Evolutionary conservation across 2,888 invertebrate genomes (phyloP).

Genomic region (Mesorhabditis spiculigera): DNA sequence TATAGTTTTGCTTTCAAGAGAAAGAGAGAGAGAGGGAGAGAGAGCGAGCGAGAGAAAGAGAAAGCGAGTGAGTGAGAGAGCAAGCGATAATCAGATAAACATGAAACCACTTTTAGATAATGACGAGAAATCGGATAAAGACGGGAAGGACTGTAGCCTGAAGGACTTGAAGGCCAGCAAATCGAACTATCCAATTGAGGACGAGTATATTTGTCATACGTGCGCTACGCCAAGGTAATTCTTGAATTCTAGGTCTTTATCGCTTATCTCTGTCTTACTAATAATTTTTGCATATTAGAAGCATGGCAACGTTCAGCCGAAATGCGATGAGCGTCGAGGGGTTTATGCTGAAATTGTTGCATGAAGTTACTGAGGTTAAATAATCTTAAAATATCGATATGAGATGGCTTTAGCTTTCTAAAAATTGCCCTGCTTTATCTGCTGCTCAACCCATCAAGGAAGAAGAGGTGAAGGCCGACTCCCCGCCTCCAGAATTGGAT

Average conservation of each 20-base stretch:
- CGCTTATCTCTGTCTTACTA: too few relatives aligned
- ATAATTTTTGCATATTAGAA: conserved; percentile 3
- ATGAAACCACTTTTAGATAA: neutral
- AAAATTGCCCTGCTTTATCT: neutral
- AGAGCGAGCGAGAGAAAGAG: too few relatives aligned
- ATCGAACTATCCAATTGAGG: conserved; percentile 40
- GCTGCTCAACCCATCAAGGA: conserved; percentile 7
- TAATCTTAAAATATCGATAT: neutral
- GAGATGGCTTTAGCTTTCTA: conserved; percentile 20
- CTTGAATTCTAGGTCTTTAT: neutral
- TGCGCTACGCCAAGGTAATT: conserved; percentile 41
- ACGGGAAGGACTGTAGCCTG: neutral
- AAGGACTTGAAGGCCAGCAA: conserved; percentile 7
- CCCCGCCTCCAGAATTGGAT: neutral
- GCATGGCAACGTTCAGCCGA: conserved; percentile 45
- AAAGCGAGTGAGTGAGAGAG: too few relatives aligned
- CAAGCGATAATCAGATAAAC: too few relatives aligned
- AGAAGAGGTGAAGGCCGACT: conserved; percentile 4
- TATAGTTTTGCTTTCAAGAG: too few relatives aligned
- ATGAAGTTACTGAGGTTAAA: conserved; percentile 31
- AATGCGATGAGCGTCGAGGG: conserved; percentile 53
- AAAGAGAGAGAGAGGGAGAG: too few relatives aligned
- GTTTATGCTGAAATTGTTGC: conserved; percentile 31
- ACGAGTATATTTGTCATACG: conserved; percentile 56
- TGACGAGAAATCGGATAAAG: neutral